Conservation (phyloP, 2,888 invertebrate genomes). For the Amaurobius ferox region DNA sequence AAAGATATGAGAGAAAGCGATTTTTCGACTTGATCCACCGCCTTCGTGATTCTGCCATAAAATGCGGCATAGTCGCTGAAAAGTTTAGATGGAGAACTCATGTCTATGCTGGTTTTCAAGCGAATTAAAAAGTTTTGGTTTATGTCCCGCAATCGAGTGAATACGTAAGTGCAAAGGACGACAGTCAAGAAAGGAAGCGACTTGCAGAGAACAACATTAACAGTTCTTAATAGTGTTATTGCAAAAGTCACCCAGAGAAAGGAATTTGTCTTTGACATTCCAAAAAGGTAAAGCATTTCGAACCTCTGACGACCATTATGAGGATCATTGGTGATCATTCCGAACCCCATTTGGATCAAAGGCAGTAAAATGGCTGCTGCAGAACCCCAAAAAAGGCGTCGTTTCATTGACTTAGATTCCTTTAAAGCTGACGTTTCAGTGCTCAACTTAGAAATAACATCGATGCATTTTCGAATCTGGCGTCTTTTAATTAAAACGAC, state of each 20-base stretch:
- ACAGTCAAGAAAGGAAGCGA: slow-evolving; percentile 30
- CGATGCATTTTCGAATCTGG: slow-evolving; percentile 28
- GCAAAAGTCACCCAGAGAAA: not conserved
- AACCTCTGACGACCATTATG: not conserved
- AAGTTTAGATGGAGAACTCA: slow-evolving; percentile 26
- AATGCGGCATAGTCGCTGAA: slow-evolving; percentile 48
- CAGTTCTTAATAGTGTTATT: not conserved
- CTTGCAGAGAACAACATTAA: slow-evolving; percentile 19
- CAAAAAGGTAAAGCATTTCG: slow-evolving; percentile 18
- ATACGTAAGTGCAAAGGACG: slow-evolving; percentile 38
- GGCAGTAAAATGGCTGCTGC: slow-evolving; percentile 27
- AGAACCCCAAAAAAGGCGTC: slow-evolving; percentile 7
- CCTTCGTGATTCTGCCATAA: slow-evolving; percentile 43
- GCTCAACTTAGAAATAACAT: slow-evolving; percentile 30
- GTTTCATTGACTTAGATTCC: slow-evolving; percentile 24
- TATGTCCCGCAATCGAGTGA: slow-evolving; percentile 45
- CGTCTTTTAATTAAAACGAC: slow-evolving; percentile 31
- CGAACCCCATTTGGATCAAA: slow-evolving; percentile 10
- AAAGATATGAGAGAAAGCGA: slow-evolving; percentile 39
- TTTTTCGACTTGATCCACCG: slow-evolving; percentile 34
- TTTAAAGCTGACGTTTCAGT: slow-evolving; percentile 8
- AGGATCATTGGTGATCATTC: not conserved
- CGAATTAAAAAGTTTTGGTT: slow-evolving; percentile 27
- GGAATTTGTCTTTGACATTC: not conserved
- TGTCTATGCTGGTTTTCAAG: slow-evolving; percentile 30